These are phyloP conservation scores for Turnix velox DNA, from an alignment of 2,113 vertebrate genomes.

Conservation along the genomic window DNA sequence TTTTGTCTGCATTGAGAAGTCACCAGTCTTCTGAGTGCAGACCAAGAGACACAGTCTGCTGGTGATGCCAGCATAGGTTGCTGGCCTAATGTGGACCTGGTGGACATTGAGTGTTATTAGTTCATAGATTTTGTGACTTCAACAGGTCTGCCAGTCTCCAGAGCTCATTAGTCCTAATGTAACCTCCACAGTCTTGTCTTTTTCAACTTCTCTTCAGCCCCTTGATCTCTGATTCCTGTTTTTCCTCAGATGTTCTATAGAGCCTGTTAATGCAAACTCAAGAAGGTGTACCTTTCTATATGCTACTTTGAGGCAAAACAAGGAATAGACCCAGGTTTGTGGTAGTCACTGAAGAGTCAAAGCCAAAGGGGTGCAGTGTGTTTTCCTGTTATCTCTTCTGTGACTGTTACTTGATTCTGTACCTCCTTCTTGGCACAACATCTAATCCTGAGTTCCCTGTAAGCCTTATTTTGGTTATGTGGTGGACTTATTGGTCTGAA, in stretches of 20 bases:
- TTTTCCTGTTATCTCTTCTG: not conserved
- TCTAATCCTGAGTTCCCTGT: not conserved
- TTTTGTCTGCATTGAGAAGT: rapidly evolving
- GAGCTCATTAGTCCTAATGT: not conserved
- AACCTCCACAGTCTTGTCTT: not conserved
- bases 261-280: not conserved
- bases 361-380: not conserved
- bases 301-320: not conserved
- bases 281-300: rapidly evolving
- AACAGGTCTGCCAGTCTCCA: not conserved
- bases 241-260: not conserved
- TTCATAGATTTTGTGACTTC: not conserved
- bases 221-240: not conserved
- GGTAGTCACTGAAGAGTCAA: not conserved
- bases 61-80: not conserved
- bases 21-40: not conserved
- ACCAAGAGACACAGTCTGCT: not conserved
- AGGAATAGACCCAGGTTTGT: not conserved
- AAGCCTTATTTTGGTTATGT: rapidly evolving
- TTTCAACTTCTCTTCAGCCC: not conserved
- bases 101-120: not conserved
- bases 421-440: not conserved
- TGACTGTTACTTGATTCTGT: not conserved
- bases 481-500: not conserved
- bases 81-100: not conserved